Evolutionary conservation across 2,113 vertebrate species (phyloP), one percentile per base, ranked within the genome.

Genomic region (Oriolus oriolus): DNA sequence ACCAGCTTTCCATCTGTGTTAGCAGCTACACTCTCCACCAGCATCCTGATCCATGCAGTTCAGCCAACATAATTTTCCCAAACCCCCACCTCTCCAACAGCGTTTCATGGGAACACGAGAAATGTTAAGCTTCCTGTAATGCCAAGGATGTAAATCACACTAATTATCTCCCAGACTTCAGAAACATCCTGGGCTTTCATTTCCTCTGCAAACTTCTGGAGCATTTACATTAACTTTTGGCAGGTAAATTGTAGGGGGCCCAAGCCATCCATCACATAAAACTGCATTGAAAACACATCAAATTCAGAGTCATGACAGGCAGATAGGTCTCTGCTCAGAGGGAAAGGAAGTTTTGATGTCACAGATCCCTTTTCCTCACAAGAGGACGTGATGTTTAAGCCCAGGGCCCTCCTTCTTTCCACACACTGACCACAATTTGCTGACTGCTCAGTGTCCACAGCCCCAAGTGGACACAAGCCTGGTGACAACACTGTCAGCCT

Each of bases 81-180:
- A 84, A 52, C 60, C 69, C 80, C 60, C 71, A 70, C 76, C 65
- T 77, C 80, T 71, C 84, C 90, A 93, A 13, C 66, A 83, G 24
- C 8, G 2, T 90, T 96, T 84, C 91, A 64, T 94, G 90, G 80
- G 75, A 97, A 92, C 92, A 95, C 3, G 5, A 94, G 95, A 97
- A 93, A 95, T 89, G 84, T 95, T 89, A 52, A 95, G 71, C 92
- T 96, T 92, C 85, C 69, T 71, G 63, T 96, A 96, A 97, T 92
- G 87, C 63, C 24, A 81, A 84, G 87, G 81, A 97, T 90, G 94
- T 97, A 97, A 98, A 98, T 98, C 97, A 98, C 50, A 54, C 97
- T 95, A 97, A 98, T 98, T 94, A 91, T 97, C 92, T 97, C 52
- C 54, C 70, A 56, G 92, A 90, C 94, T 95, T 95, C 59, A 90